Evolutionary conservation across 2,888 invertebrate species (phyloP), one percentile per base, ranked within the genome.

Genomic region (Lepidocyrtinus sp.): DNA sequence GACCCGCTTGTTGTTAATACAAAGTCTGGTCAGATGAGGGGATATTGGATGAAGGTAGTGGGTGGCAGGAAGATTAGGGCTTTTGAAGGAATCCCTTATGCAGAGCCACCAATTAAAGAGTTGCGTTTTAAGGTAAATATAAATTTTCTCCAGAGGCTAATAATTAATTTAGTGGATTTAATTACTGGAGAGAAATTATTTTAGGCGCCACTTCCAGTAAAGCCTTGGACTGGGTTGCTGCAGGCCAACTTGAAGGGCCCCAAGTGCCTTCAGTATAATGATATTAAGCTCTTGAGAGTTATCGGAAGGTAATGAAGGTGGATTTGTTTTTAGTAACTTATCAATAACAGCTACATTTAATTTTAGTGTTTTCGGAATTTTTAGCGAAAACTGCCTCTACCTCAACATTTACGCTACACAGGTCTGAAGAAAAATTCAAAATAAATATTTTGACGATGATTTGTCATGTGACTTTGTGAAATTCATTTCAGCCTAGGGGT

Each of bases 51-150:
- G 83, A 82, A 70, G n/a, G 82, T 82, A 15, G 72, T 84, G 1
- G 82, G 81, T 73, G 85, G 84, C 0, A 78, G 82, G 46, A 21
- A 82, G 21, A 59, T 82, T 5, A 67, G 79, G 19, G 83, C 86
- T 0, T 86, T 82, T 71, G 86, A 85, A 64, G 82, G 82, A 1
- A 83, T 86, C n/a, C 82, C 82, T 2, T 86, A 84, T 46, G 85
- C 86, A 0, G 78, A 84, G 59, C 77, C 79, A 12, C 86, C 86
- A 0, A 61, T 81, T 2, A 69, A 72, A 24, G 50, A 81, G 0
- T 24, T 77, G 0, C 72, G 85, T 0, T 85, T 85, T 77, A 71
- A 75, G 76, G 85, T 85, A 74, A 26, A 46, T 7, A 25, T 55
- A 0, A 64, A 76, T 15, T 73, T 61, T 19, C 73, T 64, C 17